A percentile compares a stretch with the other conserved stretches of the same genome.
Evolutionary conservation across 2,888 invertebrate species (phyloP).

Genomic region (Tipula vernalis): DNA sequence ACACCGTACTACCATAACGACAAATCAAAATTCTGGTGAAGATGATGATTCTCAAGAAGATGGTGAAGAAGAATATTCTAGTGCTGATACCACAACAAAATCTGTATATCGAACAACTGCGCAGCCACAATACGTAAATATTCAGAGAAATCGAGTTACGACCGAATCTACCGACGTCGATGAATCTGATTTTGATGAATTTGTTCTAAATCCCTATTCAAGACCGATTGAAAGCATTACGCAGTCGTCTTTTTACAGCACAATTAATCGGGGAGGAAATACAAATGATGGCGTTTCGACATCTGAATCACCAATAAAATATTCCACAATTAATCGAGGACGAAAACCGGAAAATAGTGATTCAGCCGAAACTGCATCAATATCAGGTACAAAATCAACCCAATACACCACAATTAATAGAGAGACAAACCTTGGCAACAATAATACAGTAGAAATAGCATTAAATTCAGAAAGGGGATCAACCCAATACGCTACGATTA

Average conservation of each 20-base stretch:
- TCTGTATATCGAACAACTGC: conserved; percentile 25
- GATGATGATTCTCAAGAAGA: conserved; percentile 15
- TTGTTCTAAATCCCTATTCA: neutral
- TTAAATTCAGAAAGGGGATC: neutral
- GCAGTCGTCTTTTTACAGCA: neutral
- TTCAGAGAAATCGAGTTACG: conserved; percentile 49
- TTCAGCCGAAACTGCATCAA: neutral
- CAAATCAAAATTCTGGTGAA: conserved; percentile 27
- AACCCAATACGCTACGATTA: neutral
- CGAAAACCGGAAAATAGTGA: neutral
- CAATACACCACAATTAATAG: neutral
- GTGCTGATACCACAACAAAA: neutral
- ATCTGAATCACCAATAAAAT: neutral
- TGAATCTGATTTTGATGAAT: neutral
- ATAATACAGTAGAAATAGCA: neutral
- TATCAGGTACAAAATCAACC: neutral
- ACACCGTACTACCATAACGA: conserved; percentile 37
- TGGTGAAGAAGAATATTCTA: neutral
- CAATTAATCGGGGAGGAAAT: neutral
- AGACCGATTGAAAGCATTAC: neutral
- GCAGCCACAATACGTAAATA: conserved; percentile 55
- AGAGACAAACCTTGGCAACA: neutral
- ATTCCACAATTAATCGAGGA: neutral
- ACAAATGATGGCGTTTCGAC: neutral
- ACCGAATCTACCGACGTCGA: conserved; percentile 20